phyloP scores from a whole-genome alignment of 2,888 invertebrate species.

The Lordiphosa andalusiaca region DNA sequence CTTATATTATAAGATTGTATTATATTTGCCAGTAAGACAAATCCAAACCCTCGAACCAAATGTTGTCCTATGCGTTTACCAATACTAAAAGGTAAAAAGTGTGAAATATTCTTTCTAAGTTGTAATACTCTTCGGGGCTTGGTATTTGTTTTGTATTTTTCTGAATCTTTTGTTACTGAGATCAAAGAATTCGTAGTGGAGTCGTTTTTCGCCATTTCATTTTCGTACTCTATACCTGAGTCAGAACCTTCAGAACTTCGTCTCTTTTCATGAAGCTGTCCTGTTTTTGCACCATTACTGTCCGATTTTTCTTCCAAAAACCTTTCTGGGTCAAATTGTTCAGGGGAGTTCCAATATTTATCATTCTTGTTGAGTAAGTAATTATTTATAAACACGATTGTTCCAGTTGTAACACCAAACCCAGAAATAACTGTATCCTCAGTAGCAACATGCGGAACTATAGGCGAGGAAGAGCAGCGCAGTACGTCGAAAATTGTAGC shows the following conservation, averaged over 20 bases:
- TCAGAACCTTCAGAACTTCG: constrained; percentile 81
- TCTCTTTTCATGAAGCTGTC: constrained; percentile 20
- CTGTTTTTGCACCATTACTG: background rate
- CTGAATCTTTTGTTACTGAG: background rate
- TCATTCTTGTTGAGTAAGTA: constrained; percentile 88
- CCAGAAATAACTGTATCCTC: constrained; percentile 87
- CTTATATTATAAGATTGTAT: constrained; percentile 86
- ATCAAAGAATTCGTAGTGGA: background rate
- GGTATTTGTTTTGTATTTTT: background rate
- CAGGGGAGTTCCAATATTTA: constrained; percentile 87
- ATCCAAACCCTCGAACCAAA: constrained; percentile 87
- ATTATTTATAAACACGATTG: constrained; percentile 91
- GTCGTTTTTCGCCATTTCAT: constrained; percentile 32
- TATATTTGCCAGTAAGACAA: constrained; percentile 86
- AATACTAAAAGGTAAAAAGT: constrained; percentile 91
- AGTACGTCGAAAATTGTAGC: constrained; percentile 90
- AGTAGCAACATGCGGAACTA: constrained; percentile 93
- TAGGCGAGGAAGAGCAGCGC: constrained; percentile 90
- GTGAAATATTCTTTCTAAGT: constrained; percentile 83
- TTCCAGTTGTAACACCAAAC: constrained; percentile 87
- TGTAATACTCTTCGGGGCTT: background rate
- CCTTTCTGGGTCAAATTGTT: constrained; percentile 87
- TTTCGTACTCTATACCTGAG: constrained; percentile 82
- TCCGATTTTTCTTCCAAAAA: constrained; percentile 82
- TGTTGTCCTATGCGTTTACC: constrained; percentile 91